Conservation (phyloP, 2,888 invertebrate species). For the Polydrusus pterygomalis region DNA sequence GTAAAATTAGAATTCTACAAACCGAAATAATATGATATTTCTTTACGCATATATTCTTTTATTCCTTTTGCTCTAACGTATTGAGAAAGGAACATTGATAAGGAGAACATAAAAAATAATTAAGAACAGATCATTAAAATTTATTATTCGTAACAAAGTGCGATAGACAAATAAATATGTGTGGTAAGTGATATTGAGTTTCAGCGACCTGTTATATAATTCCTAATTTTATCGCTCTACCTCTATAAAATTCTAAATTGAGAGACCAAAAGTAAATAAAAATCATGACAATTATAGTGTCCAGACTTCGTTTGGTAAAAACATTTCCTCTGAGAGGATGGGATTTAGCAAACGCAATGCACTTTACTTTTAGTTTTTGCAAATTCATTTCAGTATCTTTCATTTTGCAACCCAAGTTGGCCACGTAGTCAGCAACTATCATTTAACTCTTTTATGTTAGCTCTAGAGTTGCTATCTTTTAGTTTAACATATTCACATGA, state of each 20-base stretch:
- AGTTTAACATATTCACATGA: conserved; percentile 39
- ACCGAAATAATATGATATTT: background rate
- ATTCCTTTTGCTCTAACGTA: background rate
- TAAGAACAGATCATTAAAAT: too few relatives aligned
- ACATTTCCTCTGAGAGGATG: conserved; percentile 52
- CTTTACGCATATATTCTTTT: background rate
- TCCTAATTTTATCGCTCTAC: background rate
- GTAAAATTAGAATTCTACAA: conserved; percentile 30
- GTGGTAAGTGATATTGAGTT: background rate
- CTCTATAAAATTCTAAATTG: conserved; percentile 39
- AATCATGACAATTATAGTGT: conserved; percentile 74
- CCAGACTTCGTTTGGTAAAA: conserved; percentile 67
- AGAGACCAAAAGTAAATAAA: conserved; percentile 64
- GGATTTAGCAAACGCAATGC: conserved; percentile 62
- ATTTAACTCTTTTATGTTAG: conserved; percentile 43
- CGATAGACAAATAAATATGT: background rate
- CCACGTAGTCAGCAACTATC: conserved; percentile 46
- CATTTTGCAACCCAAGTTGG: conserved; percentile 50
- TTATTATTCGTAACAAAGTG: background rate
- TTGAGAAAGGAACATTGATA: background rate
- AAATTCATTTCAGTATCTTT: conserved; percentile 57
- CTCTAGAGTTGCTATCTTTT: conserved; percentile 36
- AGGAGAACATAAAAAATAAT: too few relatives aligned
- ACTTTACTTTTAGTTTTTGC: conserved; percentile 62
- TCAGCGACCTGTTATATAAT: conserved; percentile 19